These are phyloP conservation scores for Triplophysa rosa DNA, from an alignment of 2,113 vertebrate genomes.

Conservation along the genomic window DNA sequence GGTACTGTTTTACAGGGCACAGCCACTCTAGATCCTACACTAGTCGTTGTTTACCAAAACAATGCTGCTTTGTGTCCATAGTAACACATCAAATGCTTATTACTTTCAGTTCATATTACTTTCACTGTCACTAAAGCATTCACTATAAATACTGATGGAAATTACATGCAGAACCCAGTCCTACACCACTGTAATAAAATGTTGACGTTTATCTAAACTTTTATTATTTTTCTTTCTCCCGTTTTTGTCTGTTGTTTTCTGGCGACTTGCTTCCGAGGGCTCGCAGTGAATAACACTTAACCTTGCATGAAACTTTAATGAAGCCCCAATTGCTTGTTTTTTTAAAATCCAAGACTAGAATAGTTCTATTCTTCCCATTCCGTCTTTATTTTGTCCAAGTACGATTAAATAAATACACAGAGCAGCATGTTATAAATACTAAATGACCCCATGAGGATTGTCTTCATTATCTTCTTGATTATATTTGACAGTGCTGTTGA, in stretches of 20 bases:
- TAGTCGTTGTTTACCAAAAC: no score
- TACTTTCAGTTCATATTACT: no score
- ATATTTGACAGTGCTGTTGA: conserved; percentile 18
- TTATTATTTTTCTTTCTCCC: neutral
- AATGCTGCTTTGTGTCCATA: no score
- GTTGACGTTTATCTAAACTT: neutral
- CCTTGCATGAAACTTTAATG: conserved; percentile 32
- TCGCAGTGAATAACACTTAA: conserved; percentile 31
- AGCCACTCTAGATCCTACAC: no score
- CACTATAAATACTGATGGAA: no score
- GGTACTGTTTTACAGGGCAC: no score
- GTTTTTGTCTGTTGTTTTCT: neutral
- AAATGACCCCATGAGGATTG: neutral
- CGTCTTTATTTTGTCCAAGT: neutral
- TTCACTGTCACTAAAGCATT: no score
- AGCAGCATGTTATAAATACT: neutral
- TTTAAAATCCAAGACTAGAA: neutral
- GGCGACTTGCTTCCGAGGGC: conserved; percentile 31
- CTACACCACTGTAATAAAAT: no score
- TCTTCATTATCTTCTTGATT: conserved; percentile 32
- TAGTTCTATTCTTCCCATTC: neutral
- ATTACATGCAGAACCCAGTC: no score
- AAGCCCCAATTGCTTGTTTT: neutral
- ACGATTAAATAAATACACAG: neutral
- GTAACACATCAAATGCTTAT: no score